These are phyloP conservation scores for Arenicola marina DNA, from an alignment of 2,888 invertebrate genomes.

Conservation along the genomic window DNA sequence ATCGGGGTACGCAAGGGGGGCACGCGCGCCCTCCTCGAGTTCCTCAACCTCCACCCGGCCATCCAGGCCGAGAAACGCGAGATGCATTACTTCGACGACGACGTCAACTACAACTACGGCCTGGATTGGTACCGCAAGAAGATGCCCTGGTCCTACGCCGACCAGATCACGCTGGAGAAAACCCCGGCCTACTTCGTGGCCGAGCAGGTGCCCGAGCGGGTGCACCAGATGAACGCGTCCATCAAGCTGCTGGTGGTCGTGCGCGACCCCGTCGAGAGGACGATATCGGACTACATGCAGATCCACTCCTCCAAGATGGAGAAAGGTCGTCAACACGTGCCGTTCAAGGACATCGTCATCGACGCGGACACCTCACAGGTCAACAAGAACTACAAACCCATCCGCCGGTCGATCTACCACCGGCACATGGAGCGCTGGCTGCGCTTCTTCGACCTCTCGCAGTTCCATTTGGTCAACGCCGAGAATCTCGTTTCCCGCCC, in stretches of 20 bases:
- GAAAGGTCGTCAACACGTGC: conserved; percentile 27
- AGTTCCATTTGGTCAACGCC: conserved; percentile 87
- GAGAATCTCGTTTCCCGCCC: conserved; percentile 54
- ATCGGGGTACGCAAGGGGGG: conserved; percentile 62
- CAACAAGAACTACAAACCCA: conserved; percentile 61
- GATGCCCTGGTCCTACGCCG: conserved; percentile 90
- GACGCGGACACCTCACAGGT: conserved; percentile 55
- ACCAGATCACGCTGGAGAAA: conserved; percentile 95
- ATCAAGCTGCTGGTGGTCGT: conserved; percentile 89
- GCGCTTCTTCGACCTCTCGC: conserved; percentile 86
- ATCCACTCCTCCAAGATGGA: conserved; percentile 69
- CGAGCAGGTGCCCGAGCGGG: conserved; percentile 90
- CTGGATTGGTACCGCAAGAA: conserved; percentile 86
- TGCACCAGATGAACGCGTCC: conserved; percentile 90
- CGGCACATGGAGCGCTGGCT: conserved; percentile 88
- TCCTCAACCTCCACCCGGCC: conserved; percentile 64
- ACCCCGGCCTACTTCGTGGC: conserved; percentile 98
- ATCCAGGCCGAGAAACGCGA: conserved; percentile 92
- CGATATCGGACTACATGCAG: conserved; percentile 96
- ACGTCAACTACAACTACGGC: conserved; percentile 81
- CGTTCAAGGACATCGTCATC: conserved; percentile 61
- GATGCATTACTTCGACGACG: conserved; percentile 85
- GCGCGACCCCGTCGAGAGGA: conserved; percentile 91
- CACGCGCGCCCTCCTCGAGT: conserved; percentile 61
- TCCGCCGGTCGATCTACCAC: conserved; percentile 60